Evolutionary conservation across 2,113 vertebrate genomes (phyloP).

Genomic region (Amphiprion ocellaris): DNA sequence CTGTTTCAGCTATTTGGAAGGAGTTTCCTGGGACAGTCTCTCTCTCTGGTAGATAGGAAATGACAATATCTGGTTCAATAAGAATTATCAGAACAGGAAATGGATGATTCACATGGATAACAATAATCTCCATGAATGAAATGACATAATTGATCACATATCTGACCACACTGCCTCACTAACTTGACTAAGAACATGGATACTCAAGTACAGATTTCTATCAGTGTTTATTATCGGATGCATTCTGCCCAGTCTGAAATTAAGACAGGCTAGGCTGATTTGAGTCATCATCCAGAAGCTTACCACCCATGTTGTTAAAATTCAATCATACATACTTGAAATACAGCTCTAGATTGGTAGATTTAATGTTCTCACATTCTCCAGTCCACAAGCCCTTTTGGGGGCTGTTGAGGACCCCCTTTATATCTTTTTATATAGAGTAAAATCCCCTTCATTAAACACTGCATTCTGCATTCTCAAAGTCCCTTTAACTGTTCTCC

Average conservation of each 20-base stretch:
- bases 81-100: neutral
- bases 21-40: conserved; percentile 3
- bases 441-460: conserved; percentile 21
- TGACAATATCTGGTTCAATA: neutral
- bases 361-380: no score
- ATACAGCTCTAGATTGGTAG: neutral
- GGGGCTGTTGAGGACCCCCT: no score
- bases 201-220: neutral
- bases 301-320: neutral
- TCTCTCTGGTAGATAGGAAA: neutral
- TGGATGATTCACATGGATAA: neutral
- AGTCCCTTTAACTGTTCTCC: conserved; percentile 1
- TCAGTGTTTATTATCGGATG: neutral
- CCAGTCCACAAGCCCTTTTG: no score
- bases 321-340: neutral
- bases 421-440: neutral
- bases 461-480: neutral
- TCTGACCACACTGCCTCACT: neutral
- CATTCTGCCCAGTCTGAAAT: neutral
- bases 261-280: neutral
- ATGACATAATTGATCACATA: neutral
- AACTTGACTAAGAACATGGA: no score
- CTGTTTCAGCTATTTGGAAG: neutral
- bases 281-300: neutral
- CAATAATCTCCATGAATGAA: no score